A percentile compares a stretch with the other conserved stretches of the same genome.
These are phyloP conservation scores for Eurypyga helias DNA, from an alignment of 2,113 vertebrate species.

Conservation along the genomic window DNA sequence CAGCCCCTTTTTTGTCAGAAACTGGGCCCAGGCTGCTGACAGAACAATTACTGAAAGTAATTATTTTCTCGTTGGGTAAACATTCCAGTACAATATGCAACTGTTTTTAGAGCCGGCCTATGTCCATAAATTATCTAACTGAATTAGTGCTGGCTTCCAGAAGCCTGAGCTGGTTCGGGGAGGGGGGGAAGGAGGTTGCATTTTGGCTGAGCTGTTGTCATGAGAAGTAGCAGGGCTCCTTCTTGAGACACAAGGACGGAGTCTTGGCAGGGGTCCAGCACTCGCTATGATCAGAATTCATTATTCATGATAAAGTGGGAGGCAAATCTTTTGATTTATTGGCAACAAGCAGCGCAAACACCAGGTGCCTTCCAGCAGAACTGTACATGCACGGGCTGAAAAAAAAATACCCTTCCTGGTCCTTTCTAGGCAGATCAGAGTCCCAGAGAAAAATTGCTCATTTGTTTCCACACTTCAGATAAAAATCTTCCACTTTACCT, in stretches of 20 bases:
- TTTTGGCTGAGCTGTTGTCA: not conserved
- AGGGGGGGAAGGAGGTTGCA: not conserved
- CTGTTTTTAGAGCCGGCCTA: not conserved
- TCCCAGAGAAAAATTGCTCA: not conserved
- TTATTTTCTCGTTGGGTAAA: conserved; percentile 23
- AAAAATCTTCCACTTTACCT: not conserved
- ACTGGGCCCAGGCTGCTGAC: not conserved
- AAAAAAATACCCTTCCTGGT: not conserved
- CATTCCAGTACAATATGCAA: conserved; percentile 21
- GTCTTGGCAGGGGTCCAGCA: not conserved
- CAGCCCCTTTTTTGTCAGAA: not conserved
- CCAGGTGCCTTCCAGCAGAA: conserved; percentile 36
- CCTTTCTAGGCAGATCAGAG: not conserved
- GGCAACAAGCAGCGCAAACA: conserved; percentile 3
- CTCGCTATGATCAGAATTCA: not conserved
- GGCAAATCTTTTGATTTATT: conserved; percentile 42
- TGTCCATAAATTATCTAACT: conserved; percentile 4
- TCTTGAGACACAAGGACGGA: not conserved
- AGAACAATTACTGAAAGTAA: not conserved
- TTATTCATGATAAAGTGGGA: conserved; percentile 29
- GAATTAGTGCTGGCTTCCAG: conserved; percentile 8
- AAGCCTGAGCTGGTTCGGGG: not conserved
- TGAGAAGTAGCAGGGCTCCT: not conserved
- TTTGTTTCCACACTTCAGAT: fast-evolving
- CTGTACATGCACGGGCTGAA: not conserved